A percentile compares a stretch with the other conserved stretches of the same genome.
These are phyloP conservation scores for Ptychobarbus kaznakovi DNA, from an alignment of 2,797 vertebrate species.

Conservation along the genomic window DNA sequence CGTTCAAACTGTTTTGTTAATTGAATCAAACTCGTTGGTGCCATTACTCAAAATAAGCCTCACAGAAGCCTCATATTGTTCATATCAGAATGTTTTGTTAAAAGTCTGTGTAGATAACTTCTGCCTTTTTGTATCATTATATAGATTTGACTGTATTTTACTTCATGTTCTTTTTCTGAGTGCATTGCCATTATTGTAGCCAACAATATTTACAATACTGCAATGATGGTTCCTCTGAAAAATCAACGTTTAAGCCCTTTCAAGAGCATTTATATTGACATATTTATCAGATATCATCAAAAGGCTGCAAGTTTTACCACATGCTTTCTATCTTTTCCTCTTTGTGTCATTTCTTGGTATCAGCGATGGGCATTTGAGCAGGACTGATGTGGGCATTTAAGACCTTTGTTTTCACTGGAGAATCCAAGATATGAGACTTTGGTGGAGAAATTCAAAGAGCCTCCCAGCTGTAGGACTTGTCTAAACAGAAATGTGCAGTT, in stretches of 20 bases:
- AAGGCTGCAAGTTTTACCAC: background rate
- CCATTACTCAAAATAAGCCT: background rate
- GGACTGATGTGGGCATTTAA: slow-evolving; percentile 26
- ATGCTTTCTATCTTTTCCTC: slow-evolving; percentile 1
- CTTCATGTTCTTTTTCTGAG: background rate
- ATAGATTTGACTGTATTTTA: background rate
- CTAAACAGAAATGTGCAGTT: slow-evolving; percentile 60
- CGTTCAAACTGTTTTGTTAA: too few relatives aligned
- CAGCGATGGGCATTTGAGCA: background rate
- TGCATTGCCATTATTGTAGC: background rate
- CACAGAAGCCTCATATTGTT: background rate
- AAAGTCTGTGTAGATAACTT: background rate
- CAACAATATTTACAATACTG: background rate
- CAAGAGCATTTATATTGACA: background rate
- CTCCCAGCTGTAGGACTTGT: slow-evolving; percentile 64
- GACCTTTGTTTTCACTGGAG: slow-evolving; percentile 33
- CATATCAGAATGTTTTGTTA: background rate
- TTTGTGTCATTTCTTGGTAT: slow-evolving; percentile 7
- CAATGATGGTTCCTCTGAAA: background rate
- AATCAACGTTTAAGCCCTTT: background rate
- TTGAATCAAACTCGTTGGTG: background rate
- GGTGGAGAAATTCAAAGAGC: slow-evolving; percentile 47
- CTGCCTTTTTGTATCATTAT: background rate
- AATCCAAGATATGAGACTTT: slow-evolving; percentile 38
- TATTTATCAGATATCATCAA: background rate